Evolutionary conservation across 30 jellyfish, hydroid and myxozoan species (phyloP), one percentile per base, ranked within the genome.

Genomic region (Cassiopea andromeda): DNA sequence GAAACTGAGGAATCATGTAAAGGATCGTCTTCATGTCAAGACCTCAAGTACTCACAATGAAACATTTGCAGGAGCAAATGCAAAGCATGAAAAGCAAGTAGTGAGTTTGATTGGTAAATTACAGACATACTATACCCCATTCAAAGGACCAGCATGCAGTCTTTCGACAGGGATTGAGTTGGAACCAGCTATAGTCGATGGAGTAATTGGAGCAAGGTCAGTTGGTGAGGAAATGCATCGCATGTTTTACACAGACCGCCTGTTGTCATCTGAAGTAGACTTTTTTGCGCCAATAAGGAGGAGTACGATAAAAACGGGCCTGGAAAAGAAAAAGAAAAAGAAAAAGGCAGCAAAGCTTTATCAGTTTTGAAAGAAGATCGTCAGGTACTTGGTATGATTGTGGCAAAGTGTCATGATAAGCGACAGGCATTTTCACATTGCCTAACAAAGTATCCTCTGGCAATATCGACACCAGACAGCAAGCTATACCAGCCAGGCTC

Each of bases 361-460:
- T 82, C 91, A 17, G 91, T 82, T 83, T 69, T 82, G 84, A 82
- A 69, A 84, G 92, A 69, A 69, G 85, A 71, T 69, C 92, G 78
- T 85, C 92, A 76, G 93, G 93, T 81, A 54, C 87, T 85, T 85
- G 84, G 88, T 57, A 50, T 73, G 75, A 74, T 76, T 85, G 93
- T 85, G 60, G 87, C 87, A 0, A 73, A 85, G 88, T 85, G 93
- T 85, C 93, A 76, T 87, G 80, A 85, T 81, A 85, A 85, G 68
- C 87, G 93, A 85, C 88, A 85, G 64, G 93, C 81, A 85, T 85
- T 85, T 85, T 76, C 82, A 44, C 93, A 85, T 85, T 73, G 93
- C 82, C 93, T 59, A 57, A 66, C 93, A 48, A 85, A 76, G 88
- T 85, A 85, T 85, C 91, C 84, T 64, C 93, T 74, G 72, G 80